phyloP scores from a whole-genome alignment of 1,140 invertebrate species.

The Sitophilus oryzae region DNA sequence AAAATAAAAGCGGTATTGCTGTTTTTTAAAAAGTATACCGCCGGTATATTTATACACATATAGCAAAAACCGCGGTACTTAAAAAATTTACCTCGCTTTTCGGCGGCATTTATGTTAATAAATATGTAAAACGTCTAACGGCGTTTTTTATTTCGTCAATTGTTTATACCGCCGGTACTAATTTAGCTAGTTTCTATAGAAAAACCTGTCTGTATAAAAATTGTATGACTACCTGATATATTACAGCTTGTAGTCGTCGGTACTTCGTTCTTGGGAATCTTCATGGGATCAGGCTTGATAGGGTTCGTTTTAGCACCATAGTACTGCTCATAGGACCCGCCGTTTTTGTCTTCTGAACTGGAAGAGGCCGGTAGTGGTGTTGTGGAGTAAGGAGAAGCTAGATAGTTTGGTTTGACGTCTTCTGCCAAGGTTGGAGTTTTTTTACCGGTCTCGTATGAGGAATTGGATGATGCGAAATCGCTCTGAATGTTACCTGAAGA shows the following conservation, averaged over 20 bases:
- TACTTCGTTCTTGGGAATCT: constrained; percentile 50
- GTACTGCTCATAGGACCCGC: constrained; percentile 46
- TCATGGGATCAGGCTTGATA: constrained; percentile 54
- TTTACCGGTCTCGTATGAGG: constrained; percentile 34
- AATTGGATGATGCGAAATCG: constrained; percentile 32
- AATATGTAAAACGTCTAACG: too few relatives aligned
- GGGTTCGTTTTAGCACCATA: constrained; percentile 43
- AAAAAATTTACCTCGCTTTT: too few relatives aligned
- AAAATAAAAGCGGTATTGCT: too few relatives aligned
- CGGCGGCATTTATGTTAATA: too few relatives aligned
- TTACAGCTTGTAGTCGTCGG: constrained; percentile 49
- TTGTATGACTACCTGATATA: constrained; percentile 36
- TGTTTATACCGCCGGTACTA: too few relatives aligned
- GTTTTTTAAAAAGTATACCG: too few relatives aligned
- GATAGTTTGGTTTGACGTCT: constrained; percentile 41
- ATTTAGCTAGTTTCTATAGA: too few relatives aligned
- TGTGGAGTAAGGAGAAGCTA: constrained; percentile 31
- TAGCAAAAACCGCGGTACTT: too few relatives aligned
- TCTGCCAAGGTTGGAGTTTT: constrained; percentile 29
- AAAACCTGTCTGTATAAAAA: too few relatives aligned
- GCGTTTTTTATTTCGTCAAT: too few relatives aligned
- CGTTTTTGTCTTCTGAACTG: constrained; percentile 22
- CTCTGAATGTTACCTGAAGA: constrained; percentile 29
- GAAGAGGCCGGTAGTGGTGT: constrained; percentile 21
- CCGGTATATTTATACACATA: too few relatives aligned